Conservation (phyloP, 2,888 invertebrate species). For the Spilosoma lubricipeda region DNA sequence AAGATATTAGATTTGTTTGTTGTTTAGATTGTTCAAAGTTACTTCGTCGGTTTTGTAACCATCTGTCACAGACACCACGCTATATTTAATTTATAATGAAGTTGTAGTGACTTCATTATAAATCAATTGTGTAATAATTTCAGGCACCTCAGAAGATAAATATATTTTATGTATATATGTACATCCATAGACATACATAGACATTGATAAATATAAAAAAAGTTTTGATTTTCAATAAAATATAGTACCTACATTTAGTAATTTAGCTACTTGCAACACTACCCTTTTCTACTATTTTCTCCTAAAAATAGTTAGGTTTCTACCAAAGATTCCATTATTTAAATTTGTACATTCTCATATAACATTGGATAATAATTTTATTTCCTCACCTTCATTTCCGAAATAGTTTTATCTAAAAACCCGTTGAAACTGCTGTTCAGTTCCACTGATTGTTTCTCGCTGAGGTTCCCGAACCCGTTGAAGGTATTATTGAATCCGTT, state of each 20-base stretch:
- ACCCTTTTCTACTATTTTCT: not conserved
- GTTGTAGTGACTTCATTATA: not conserved
- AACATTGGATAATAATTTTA: not conserved
- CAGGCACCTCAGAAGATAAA: too few relatives aligned
- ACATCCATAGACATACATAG: not conserved
- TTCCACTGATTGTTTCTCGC: constrained; percentile 81
- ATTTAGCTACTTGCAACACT: constrained; percentile 1
- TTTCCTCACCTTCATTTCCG: constrained; percentile 93
- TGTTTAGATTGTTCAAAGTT: too few relatives aligned
- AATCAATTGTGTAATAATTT: not conserved
- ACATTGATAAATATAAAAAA: not conserved
- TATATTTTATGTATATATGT: too few relatives aligned
- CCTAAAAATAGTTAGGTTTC: not conserved
- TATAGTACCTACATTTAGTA: not conserved
- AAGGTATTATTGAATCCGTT: constrained; percentile 76
- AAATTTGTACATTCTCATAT: not conserved
- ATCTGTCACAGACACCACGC: too few relatives aligned
- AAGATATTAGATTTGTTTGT: too few relatives aligned
- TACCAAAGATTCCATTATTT: not conserved
- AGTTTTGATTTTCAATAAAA: not conserved
- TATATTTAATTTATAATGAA: not conserved
- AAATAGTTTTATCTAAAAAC: constrained; percentile 92
- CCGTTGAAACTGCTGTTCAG: constrained; percentile 90
- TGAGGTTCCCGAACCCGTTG: constrained; percentile 80
- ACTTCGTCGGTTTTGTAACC: too few relatives aligned